phyloP scores from a whole-genome alignment of 2,797 vertebrate genomes.

The Paramormyrops hopkinsi region DNA sequence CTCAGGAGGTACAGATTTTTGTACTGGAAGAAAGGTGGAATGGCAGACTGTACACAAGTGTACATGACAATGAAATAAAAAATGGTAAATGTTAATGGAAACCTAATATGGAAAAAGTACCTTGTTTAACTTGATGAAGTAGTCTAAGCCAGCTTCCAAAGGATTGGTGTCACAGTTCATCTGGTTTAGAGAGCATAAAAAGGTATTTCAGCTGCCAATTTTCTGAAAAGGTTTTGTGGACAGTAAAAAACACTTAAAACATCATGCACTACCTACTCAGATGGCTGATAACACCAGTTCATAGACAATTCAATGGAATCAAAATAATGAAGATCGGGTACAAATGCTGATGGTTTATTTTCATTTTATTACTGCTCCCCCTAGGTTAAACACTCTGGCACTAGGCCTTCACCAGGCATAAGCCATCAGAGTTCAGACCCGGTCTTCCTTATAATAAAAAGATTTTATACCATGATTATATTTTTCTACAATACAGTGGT shows the following conservation, averaged over 20 bases:
- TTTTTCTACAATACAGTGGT: not conserved
- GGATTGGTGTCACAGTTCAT: slow-evolving; percentile 98
- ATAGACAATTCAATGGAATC: not conserved
- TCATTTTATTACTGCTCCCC: not conserved
- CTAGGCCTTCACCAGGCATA: not conserved
- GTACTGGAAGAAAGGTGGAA: not conserved
- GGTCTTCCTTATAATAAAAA: not conserved
- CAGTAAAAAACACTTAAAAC: not conserved
- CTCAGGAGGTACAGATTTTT: not conserved
- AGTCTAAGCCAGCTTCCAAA: slow-evolving; percentile 87
- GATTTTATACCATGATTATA: not conserved
- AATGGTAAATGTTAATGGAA: not conserved
- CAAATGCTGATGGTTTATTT: not conserved
- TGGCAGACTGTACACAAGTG: not conserved
- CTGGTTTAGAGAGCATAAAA: slow-evolving; percentile 47
- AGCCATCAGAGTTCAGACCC: not conserved
- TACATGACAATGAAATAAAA: not conserved
- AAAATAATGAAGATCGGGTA: not conserved
- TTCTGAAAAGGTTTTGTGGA: not conserved
- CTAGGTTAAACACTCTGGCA: not conserved
- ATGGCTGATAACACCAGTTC: not conserved
- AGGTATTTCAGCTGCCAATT: not conserved
- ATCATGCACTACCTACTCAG: not conserved
- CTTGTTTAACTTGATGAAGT: slow-evolving; percentile 95
- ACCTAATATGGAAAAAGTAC: slow-evolving; percentile 54